Base-by-base conservation (phyloP, 2,797 vertebrate genomes). In the Podargus strigoides region DNA sequence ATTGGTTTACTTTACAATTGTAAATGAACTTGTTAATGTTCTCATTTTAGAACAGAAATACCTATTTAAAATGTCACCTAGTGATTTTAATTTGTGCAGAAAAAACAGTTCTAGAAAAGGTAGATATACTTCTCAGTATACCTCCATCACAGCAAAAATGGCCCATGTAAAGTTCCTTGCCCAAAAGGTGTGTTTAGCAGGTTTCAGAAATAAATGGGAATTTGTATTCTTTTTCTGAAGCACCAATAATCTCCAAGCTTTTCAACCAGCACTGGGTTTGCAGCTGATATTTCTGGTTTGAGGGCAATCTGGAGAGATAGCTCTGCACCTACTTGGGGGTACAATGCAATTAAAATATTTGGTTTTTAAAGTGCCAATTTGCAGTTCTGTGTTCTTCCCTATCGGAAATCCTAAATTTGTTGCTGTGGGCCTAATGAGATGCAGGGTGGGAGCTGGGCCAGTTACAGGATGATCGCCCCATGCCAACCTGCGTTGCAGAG, bases 1-100 rank as follows among this genome's bases (percentile, higher is more conserved):
- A 82, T 73, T 76, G 58, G 41, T 95, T 91, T 93, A 67, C 60
- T 79, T 88, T 89, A 69, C 90, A 86, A 84, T 81, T 62, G 74
- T 81, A 86, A 95, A 93, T 73, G 70, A 88, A 92, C 81, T 91
- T 72, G 44, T 50, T 81, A 69, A 94, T 63, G 64, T 73, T 55
- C 74, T 81, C 47, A 32, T 82, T 93, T 94, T 78, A 87, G 88
- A 90, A 50, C 68, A 70, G 84, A 93, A 91, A 85, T 74, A 47
- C 73, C 81, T 80, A 86, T 89, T 88, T 59, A 85, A 94, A 83
- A 74, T 62, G 55, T 94, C 75, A 74, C 64, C 60, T 70, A 22
- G 50, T 73, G 81, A 53, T 92, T 92, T 90, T 80, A 83, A 49
- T 92, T 78, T 56, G 37, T 74, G 74, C 4, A 14, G 42, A 93